phyloP scores from a whole-genome alignment of 1,140 invertebrate genomes.

The Drosophila pruinosa region DNA sequence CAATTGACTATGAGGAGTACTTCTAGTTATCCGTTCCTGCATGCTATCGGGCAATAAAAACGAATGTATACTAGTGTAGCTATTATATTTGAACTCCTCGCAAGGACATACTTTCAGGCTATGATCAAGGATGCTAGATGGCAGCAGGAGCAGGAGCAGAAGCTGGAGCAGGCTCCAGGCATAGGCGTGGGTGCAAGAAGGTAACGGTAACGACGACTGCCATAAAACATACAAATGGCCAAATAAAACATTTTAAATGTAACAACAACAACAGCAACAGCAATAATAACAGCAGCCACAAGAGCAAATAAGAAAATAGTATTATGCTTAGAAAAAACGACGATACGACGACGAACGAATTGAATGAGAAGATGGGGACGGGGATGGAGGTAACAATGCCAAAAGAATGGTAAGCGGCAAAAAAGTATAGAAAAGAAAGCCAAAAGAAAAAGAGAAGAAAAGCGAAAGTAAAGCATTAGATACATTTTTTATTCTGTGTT shows the following conservation, averaged over 20 bases:
- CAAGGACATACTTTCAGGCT: not conserved
- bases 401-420: not conserved
- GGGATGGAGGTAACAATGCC: conserved; percentile 14
- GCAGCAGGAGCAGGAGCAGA: not conserved
- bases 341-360: conserved; percentile 7
- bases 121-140: no score
- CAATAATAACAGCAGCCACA: conserved; percentile 21
- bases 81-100: not conserved
- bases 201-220: conserved; percentile 67
- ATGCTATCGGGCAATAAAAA: no score
- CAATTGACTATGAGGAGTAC: no score
- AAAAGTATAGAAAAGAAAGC: not conserved
- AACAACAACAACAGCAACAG: conserved; percentile 61
- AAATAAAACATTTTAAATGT: conserved; percentile 82
- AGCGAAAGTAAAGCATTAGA: conserved; percentile 51
- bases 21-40: no score
- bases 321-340: conserved; percentile 63
- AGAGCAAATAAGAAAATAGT: conserved; percentile 68
- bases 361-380: not conserved
- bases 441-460: not conserved
- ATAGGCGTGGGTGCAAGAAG: not conserved
- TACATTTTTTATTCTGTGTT: conserved; percentile 67
- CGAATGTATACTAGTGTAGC: not conserved
- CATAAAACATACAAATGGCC: conserved; percentile 81
- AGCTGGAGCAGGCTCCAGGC: not conserved